Evolutionary conservation across 2,888 invertebrate species (phyloP).

Genomic region (Calameuta pallipes): DNA sequence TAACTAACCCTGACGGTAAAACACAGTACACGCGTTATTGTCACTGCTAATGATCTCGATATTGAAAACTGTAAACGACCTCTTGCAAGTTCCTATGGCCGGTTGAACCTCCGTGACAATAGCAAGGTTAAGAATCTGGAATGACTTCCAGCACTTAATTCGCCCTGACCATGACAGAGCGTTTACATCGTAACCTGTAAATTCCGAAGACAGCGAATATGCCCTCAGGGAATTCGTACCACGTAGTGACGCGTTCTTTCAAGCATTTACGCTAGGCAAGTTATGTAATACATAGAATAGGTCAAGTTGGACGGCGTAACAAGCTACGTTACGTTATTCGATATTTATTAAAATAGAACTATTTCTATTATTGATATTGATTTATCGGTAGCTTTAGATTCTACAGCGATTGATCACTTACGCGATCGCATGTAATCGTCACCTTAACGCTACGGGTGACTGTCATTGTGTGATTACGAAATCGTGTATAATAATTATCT

Average conservation of each 20-base stretch:
- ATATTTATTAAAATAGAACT: background rate
- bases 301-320: slow-evolving; percentile 3
- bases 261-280: background rate
- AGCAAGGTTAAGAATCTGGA: slow-evolving; percentile 41
- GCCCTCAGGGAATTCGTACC: background rate
- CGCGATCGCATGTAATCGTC: background rate
- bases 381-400: background rate
- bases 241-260: background rate
- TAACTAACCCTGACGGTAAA: background rate
- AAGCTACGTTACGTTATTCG: background rate
- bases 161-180: slow-evolving; percentile 51
- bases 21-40: background rate
- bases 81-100: slow-evolving; percentile 13
- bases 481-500: background rate
- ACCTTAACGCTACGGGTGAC: background rate
- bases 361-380: background rate
- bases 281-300: background rate
- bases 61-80: background rate
- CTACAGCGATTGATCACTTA: background rate
- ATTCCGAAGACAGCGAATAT: slow-evolving; percentile 31
- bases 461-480: background rate
- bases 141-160: slow-evolving; percentile 30
- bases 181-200: slow-evolving; percentile 46
- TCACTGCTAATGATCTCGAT: background rate
- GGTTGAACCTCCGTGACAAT: slow-evolving; percentile 37